These are phyloP conservation scores for Telenomus remus DNA, from an alignment of 1,140 invertebrate genomes.

Conservation along the genomic window DNA sequence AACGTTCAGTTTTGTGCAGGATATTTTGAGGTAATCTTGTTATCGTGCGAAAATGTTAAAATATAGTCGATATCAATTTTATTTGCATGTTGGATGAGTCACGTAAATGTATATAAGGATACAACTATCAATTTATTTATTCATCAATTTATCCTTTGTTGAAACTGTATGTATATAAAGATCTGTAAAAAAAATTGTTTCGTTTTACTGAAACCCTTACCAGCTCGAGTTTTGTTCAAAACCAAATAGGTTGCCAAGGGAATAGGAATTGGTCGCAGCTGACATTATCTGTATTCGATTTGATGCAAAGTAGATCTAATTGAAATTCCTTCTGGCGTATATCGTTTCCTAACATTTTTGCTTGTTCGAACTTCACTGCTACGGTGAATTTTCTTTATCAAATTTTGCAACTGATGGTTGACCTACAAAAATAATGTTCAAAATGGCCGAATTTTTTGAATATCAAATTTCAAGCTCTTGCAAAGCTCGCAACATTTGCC, in stretches of 20 bases:
- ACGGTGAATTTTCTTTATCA: too few species aligned
- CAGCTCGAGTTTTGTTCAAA: neutral
- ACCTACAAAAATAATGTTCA: too few species aligned
- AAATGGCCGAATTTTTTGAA: too few species aligned
- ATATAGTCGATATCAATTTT: slow-evolving; percentile 21
- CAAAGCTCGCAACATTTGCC: too few species aligned
- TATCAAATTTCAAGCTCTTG: too few species aligned
- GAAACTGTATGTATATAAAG: slow-evolving; percentile 42
- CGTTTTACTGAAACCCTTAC: too few species aligned
- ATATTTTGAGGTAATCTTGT: slow-evolving; percentile 18
- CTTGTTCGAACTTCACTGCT: too few species aligned
- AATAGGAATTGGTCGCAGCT: slow-evolving; percentile 3
- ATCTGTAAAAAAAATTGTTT: neutral
- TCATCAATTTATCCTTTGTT: slow-evolving; percentile 18
- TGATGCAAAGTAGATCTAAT: slow-evolving; percentile 1
- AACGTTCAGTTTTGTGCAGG: slow-evolving; percentile 1
- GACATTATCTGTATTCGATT: neutral
- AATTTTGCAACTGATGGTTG: too few species aligned
- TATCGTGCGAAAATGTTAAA: slow-evolving; percentile 33
- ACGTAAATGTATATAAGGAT: slow-evolving; percentile 38
- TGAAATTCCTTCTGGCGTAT: slow-evolving; percentile 7
- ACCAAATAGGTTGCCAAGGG: neutral
- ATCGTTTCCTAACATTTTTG: neutral
- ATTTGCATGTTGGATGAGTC: slow-evolving; percentile 37
- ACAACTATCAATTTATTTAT: slow-evolving; percentile 33